phyloP scores from a whole-genome alignment of 2,113 vertebrate genomes.

The Xerus inauris region DNA sequence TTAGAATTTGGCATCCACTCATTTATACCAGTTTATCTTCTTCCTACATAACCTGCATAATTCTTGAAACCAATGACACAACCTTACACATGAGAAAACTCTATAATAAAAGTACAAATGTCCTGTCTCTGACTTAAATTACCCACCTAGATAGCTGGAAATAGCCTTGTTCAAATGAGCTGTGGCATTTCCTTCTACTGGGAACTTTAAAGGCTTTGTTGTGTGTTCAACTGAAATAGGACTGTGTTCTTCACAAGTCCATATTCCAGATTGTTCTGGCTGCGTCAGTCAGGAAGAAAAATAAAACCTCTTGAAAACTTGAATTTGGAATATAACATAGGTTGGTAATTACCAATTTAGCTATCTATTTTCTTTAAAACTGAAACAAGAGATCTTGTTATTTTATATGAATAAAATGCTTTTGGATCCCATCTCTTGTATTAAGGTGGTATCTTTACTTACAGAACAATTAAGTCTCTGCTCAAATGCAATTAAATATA shows the following conservation, averaged over 20 bases:
- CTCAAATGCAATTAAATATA: not conserved
- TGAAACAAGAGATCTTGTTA: not conserved
- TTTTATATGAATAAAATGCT: not conserved
- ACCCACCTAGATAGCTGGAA: not conserved
- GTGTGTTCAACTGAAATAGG: not conserved
- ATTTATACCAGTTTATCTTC: not conserved
- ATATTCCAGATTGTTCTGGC: not conserved
- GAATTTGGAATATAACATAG: not conserved
- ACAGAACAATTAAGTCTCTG: not conserved
- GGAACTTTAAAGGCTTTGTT: not conserved
- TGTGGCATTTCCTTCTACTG: not conserved
- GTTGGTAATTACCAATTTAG: not conserved
- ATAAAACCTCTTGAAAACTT: not conserved
- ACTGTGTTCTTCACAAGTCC: not conserved
- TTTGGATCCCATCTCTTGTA: not conserved
- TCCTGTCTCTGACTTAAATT: not conserved
- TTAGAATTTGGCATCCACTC: not conserved
- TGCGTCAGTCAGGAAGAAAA: not conserved
- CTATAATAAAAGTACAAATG: not conserved
- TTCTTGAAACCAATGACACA: conserved; percentile 3
- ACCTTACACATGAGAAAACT: conserved; percentile 4
- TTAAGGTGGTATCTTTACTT: not conserved
- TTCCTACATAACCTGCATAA: not conserved
- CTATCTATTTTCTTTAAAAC: not conserved
- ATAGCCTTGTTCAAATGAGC: not conserved